phyloP scores from a whole-genome alignment of 37 sponge, comb jelly and placozoan species.

The Chondrosia reniformis region DNA sequence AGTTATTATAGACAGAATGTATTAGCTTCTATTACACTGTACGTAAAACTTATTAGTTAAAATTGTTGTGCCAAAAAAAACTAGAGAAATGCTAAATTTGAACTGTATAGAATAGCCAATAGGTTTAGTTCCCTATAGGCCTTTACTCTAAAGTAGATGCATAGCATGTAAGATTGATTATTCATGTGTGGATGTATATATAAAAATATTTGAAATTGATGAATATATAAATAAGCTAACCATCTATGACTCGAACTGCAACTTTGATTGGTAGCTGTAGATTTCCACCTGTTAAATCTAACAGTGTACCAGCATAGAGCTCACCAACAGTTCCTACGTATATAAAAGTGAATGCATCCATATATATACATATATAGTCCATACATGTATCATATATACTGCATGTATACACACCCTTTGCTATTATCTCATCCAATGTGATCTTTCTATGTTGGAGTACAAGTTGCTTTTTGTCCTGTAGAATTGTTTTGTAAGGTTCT shows the following conservation, averaged over 20 bases:
- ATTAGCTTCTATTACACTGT: too few relatives aligned
- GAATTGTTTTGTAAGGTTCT: conserved; percentile 13
- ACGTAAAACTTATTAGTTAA: too few relatives aligned
- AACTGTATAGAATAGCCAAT: too few relatives aligned
- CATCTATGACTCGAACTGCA: conserved; percentile 1
- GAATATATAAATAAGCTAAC: not conserved
- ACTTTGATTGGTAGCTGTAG: not conserved
- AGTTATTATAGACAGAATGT: too few relatives aligned
- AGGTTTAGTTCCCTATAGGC: too few relatives aligned
- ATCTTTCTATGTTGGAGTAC: conserved; percentile 13
- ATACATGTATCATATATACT: too few relatives aligned
- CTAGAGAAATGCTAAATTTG: too few relatives aligned
- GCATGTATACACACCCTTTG: not conserved
- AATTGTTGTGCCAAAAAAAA: too few relatives aligned
- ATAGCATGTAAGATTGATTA: too few relatives aligned
- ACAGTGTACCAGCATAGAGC: not conserved
- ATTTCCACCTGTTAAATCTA: conserved; percentile 1
- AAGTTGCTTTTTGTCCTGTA: conserved; percentile 10
- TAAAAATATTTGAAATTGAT: too few relatives aligned
- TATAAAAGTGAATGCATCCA: not conserved
- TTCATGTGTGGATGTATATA: too few relatives aligned
- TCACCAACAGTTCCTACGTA: not conserved
- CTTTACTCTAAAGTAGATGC: too few relatives aligned
- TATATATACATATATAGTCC: not conserved
- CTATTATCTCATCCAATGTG: not conserved